Conservation (phyloP, 2,113 vertebrate species). For the Pelobates fuscus region DNA sequence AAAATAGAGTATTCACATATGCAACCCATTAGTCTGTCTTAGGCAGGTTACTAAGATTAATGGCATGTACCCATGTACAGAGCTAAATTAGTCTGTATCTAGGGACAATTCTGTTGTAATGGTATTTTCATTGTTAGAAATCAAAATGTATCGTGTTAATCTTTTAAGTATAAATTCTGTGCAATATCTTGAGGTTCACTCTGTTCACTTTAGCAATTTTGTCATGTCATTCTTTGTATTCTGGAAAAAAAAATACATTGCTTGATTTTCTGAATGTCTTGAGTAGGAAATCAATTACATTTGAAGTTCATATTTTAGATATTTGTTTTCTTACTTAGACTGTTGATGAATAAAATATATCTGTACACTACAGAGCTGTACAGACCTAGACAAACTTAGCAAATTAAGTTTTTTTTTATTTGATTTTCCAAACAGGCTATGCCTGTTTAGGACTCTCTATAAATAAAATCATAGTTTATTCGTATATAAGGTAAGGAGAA, state of each 20-base stretch:
- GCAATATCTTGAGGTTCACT: slow-evolving; percentile 60
- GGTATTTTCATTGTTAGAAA: slow-evolving; percentile 56
- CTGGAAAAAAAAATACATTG: not conserved
- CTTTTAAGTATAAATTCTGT: slow-evolving; percentile 54
- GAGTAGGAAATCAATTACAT: not conserved
- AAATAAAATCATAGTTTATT: too few relatives aligned
- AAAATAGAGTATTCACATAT: slow-evolving; percentile 31
- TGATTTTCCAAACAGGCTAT: too few relatives aligned
- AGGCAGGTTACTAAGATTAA: slow-evolving; percentile 51
- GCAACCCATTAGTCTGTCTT: slow-evolving; percentile 27
- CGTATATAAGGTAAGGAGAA: too few relatives aligned
- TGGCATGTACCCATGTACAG: slow-evolving; percentile 45
- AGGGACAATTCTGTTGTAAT: slow-evolving; percentile 50
- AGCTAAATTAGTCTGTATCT: slow-evolving; percentile 37
- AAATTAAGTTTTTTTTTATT: too few relatives aligned
- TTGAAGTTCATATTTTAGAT: too few relatives aligned
- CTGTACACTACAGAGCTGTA: too few relatives aligned
- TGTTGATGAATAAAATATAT: too few relatives aligned
- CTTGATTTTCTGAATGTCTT: not conserved
- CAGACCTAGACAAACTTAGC: too few relatives aligned
- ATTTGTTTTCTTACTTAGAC: too few relatives aligned
- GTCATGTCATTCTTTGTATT: not conserved
- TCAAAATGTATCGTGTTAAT: slow-evolving; percentile 58
- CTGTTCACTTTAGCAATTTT: slow-evolving; percentile 19
- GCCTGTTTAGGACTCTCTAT: too few relatives aligned